Percentiles rank a stretch among this genome's conserved stretches.
Evolutionary conservation across 2,113 vertebrate genomes (phyloP).

Genomic region (western clawed frog (Xenopus tropicalis)): UCB_Xtro_10.0 CM004445.2:3148501-3149000

Average conservation of each 20-base stretch:
- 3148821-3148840: neutral
- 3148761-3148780: slow-evolving; percentile 68
- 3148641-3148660: slow-evolving; percentile 80
- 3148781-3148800: slow-evolving; percentile 73
- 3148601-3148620: too few relatives aligned
- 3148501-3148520: too few relatives aligned
- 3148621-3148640: too few relatives aligned
- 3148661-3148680: slow-evolving; percentile 77
- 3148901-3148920: slow-evolving; percentile 72
- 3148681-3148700: slow-evolving; percentile 70
- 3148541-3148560: too few relatives aligned
- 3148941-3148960: slow-evolving; percentile 66
- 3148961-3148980: slow-evolving; percentile 63
- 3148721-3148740: slow-evolving; percentile 77
- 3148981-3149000: slow-evolving; percentile 63
- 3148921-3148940: slow-evolving; percentile 61
- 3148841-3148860: too few relatives aligned
- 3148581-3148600: too few relatives aligned
- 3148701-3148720: slow-evolving; percentile 84
- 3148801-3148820: slow-evolving; percentile 53
- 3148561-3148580: too few relatives aligned
- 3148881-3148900: slow-evolving; percentile 65
- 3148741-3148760: slow-evolving; percentile 76
- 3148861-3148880: slow-evolving; percentile 53
- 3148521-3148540: too few relatives aligned